Evolutionary conservation across 2,113 vertebrate species (phyloP), one percentile per base, ranked within the genome.

Genomic region (Micronycteris hirsuta): DNA sequence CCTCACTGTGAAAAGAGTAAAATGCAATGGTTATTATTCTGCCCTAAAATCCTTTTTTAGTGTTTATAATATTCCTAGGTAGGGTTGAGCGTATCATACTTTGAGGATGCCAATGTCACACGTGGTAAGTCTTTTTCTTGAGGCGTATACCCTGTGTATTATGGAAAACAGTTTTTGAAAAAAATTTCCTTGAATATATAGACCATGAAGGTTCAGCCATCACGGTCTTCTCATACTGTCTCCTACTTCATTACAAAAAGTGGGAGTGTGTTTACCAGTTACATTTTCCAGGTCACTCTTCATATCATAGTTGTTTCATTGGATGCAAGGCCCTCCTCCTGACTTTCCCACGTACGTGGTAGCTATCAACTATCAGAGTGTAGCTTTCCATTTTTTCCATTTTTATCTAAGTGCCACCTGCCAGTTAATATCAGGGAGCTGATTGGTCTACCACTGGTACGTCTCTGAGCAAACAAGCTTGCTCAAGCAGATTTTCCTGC

Each of bases 111-210:
- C 82, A 16, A 84, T 89, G 4, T 89, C 87, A 87, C 43, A 52
- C 38, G 9, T 20, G 5, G 20, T 87, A 61, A 56, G 7, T 49
- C 14, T 33, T 95, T 78, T 82, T 85, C 38, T 71, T 65, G 15
- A 83, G 61, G 56, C 15, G 0, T 52, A 19, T 58, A 33, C 2
- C 26, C 47, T 88, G 4, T 17, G 17, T 65, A 70, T 82, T 86
- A 41, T 36, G 33, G 14, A 83, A 94, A 96, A 89, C 19, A 76
- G n/a, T 90, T 89, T 77, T 91, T 43, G 31, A 89, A 85, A 76
- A 84, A 74, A 41, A 24, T 19, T 61, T 54, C 63, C 20, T 0
- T 73, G 16, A 80, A 22, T 68, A 78, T 68, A 78, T 63, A 58
- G 61, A 74, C 36, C 45, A 38, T 65, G 43, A 84, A 90, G 38